Conservation (phyloP, 1,140 invertebrate species). For the Tetramorium simillimum region DNA sequence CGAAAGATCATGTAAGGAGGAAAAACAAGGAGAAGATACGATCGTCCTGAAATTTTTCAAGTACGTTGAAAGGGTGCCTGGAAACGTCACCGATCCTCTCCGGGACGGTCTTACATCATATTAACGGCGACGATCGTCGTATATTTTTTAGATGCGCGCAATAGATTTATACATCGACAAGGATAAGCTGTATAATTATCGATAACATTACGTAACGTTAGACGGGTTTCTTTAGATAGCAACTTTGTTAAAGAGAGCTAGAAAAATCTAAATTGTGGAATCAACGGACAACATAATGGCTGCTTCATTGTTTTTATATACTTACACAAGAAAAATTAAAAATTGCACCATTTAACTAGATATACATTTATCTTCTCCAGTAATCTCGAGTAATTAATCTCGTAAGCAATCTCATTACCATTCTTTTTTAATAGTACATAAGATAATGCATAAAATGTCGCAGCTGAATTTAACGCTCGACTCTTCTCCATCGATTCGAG, state of each 20-base stretch:
- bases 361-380: neutral
- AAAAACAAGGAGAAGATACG: slow-evolving; percentile 46
- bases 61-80: slow-evolving; percentile 11
- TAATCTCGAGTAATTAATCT: neutral
- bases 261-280: neutral
- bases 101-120: neutral
- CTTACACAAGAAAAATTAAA: neutral
- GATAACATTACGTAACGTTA: slow-evolving; percentile 23
- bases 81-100: neutral
- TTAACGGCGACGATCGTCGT: neutral
- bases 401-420: no score
- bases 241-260: slow-evolving; percentile 5
- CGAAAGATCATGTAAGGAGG: slow-evolving; percentile 37
- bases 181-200: slow-evolving; percentile 15
- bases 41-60: slow-evolving; percentile 49
- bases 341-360: neutral
- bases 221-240: slow-evolving; percentile 2
- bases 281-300: neutral
- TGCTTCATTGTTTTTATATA: neutral
- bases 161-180: slow-evolving; percentile 27
- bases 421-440: no score
- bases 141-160: slow-evolving; percentile 25
- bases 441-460: no score
- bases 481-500: neutral
- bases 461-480: neutral